phyloP scores from a whole-genome alignment of 2,797 vertebrate genomes.

The Lacerta bilineata region DNA sequence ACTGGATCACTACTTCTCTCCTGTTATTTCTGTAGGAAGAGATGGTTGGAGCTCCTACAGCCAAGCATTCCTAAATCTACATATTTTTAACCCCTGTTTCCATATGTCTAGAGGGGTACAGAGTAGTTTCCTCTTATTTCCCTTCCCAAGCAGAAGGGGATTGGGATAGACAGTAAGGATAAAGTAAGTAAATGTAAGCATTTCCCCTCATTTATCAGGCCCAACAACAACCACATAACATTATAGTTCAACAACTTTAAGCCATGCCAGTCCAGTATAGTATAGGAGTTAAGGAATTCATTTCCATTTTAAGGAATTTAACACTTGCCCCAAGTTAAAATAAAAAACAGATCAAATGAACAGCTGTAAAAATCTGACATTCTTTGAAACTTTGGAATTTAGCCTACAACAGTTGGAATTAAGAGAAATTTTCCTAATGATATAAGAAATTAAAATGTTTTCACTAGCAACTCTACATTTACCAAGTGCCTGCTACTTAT shows the following conservation, averaged over 20 bases:
- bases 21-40: not conserved
- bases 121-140: not conserved
- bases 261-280: not conserved
- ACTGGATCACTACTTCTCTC: not conserved
- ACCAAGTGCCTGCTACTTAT: not conserved
- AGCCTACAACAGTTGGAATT: not conserved
- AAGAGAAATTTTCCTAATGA: not conserved
- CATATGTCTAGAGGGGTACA: not conserved
- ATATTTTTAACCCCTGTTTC: not conserved
- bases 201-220: not conserved
- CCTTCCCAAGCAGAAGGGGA: not conserved
- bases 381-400: not conserved
- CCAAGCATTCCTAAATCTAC: not conserved
- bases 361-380: not conserved
- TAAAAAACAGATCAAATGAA: not conserved
- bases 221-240: not conserved
- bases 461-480: not conserved
- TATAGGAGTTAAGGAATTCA: not conserved
- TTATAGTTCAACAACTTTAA: not conserved
- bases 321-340: not conserved
- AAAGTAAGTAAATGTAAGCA: not conserved
- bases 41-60: not conserved
- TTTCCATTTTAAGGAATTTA: not conserved
- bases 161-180: not conserved
- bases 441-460: constrained; percentile 4